A percentile compares a stretch with the other conserved stretches of the same genome.
Conservation (phyloP, 2,797 vertebrate genomes). For the Acanthurus leucopareius region DNA sequence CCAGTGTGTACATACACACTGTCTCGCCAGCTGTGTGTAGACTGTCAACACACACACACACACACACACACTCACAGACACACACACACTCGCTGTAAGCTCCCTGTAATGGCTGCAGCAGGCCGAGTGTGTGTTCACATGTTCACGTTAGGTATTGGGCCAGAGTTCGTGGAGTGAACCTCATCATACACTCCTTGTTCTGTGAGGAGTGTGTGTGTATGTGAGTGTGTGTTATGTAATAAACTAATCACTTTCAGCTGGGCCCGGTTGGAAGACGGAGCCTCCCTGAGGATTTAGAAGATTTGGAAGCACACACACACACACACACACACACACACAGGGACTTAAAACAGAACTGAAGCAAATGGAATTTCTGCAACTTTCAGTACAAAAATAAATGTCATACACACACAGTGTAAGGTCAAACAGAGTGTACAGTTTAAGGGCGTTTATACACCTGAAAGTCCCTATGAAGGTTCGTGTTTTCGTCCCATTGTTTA, state of each 20-base stretch:
- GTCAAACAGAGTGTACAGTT: too few relatives aligned
- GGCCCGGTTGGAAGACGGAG: constrained; percentile 45
- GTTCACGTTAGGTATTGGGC: constrained; percentile 15
- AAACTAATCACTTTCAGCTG: constrained; percentile 76
- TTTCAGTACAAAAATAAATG: neutral
- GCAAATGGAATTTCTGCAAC: constrained; percentile 18
- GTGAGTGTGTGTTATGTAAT: constrained; percentile 63
- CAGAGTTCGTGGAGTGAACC: constrained; percentile 50
- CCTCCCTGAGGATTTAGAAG: constrained; percentile 86
- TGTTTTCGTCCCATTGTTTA: too few relatives aligned
- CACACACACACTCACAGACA: constrained; percentile 35
- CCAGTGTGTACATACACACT: constrained; percentile 34
- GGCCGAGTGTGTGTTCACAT: constrained; percentile 21
- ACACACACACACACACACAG: constrained; percentile 26
- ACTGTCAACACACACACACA: constrained; percentile 59
- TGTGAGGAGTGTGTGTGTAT: constrained; percentile 30
- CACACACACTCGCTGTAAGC: neutral
- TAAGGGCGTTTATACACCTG: too few relatives aligned
- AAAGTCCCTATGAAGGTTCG: too few relatives aligned
- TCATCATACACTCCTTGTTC: constrained; percentile 51
- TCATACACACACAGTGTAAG: neutral
- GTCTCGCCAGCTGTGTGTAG: constrained; percentile 50
- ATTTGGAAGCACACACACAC: constrained; percentile 49
- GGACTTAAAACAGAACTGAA: constrained; percentile 32
- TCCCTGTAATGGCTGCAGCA: constrained; percentile 15